Evolutionary conservation across 2,888 invertebrate species (phyloP).

Genomic region (Metacarcinus magister): DNA sequence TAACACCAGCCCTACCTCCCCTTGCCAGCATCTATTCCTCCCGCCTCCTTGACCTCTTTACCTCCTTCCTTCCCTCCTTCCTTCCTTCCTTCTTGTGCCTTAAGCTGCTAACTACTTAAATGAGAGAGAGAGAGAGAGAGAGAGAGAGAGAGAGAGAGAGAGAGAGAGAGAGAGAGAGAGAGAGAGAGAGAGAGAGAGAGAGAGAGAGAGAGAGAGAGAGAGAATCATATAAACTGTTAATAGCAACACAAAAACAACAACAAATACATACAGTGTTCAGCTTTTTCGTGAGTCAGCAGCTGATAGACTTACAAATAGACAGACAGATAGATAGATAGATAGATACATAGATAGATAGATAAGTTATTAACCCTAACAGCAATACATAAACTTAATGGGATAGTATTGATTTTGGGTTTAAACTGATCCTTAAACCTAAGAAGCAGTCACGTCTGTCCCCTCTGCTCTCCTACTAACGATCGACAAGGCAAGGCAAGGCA

Average conservation of each 20-base stretch:
- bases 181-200: slow-evolving; percentile 42
- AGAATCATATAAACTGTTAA: not conserved
- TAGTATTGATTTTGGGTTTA: too few species aligned
- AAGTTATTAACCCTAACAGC: too few species aligned
- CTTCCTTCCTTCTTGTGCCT: not conserved
- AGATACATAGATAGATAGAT: slow-evolving; percentile 33
- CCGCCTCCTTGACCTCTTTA: not conserved
- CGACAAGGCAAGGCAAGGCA: too few species aligned
- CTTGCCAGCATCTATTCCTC: not conserved
- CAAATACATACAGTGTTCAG: too few species aligned
- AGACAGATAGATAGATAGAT: slow-evolving; percentile 41
- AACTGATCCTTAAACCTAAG: too few species aligned
- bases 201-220: slow-evolving; percentile 34
- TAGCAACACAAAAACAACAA: not conserved
- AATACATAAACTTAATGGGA: too few species aligned
- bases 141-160: slow-evolving; percentile 22
- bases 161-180: not conserved
- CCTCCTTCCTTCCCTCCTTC: not conserved
- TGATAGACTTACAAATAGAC: not conserved
- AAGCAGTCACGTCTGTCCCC: too few species aligned
- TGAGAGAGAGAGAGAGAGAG: not conserved
- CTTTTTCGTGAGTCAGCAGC: too few species aligned
- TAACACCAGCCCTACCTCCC: not conserved
- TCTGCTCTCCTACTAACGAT: too few species aligned
- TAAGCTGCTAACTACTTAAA: not conserved